These are phyloP conservation scores for Parthenolecanium corni DNA, from an alignment of 2,888 invertebrate genomes.

Conservation along the genomic window DNA sequence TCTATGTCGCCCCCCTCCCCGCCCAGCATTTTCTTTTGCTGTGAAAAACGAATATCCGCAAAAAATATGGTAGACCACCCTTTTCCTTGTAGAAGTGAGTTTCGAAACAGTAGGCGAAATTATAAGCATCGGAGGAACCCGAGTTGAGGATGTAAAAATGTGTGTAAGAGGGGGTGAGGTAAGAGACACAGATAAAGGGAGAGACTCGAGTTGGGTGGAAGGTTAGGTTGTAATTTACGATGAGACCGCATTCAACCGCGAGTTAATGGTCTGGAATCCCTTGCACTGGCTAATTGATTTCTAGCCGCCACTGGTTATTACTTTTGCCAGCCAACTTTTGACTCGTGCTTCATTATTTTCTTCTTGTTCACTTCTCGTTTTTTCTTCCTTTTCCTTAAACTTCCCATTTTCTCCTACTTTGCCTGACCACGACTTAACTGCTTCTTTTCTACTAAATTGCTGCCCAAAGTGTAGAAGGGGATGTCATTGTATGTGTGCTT, in stretches of 20 bases:
- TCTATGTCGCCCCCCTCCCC: no score
- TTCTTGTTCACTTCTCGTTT: background rate
- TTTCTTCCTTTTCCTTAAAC: background rate
- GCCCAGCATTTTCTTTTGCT: no score
- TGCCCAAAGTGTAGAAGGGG: background rate
- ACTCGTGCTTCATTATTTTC: conserved; percentile 14
- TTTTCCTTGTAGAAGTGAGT: no score
- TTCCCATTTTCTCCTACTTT: background rate
- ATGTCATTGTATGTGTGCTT: no score
- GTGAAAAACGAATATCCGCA: background rate
- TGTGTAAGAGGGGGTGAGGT: background rate
- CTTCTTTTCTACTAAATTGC: background rate
- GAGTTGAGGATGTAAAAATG: background rate
- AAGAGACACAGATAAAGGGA: background rate
- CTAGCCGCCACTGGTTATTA: conserved; percentile 19
- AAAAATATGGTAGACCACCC: background rate
- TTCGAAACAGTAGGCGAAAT: no score
- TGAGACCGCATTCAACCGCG: conserved; percentile 37
- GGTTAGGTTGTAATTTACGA: conserved; percentile 24
- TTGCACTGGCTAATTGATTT: conserved; percentile 59
- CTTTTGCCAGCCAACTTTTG: conserved; percentile 19
- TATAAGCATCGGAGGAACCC: background rate
- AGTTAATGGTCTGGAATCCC: conserved; percentile 75
- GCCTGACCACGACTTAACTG: background rate
- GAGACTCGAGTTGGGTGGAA: background rate